Evolutionary conservation across 2,797 vertebrate species (phyloP), one percentile per base, ranked within the genome.

Genomic region (Enteromius afrohamiltoni): DNA sequence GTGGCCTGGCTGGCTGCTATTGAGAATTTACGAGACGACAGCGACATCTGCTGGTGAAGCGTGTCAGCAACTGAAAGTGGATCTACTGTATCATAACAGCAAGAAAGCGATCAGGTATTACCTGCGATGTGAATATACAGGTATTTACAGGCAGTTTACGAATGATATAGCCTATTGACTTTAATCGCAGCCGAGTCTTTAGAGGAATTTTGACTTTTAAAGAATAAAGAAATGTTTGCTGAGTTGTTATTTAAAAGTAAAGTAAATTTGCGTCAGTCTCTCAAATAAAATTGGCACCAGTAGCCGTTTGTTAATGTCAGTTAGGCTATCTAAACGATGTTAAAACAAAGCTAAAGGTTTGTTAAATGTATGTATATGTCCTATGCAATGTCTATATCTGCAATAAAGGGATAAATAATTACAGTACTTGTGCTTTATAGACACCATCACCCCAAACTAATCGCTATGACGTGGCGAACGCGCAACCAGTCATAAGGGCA

Each of bases 31-130:
- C 13, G 19, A 37, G 37, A 34, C 42, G 74, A 81, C 42, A 49
- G 42, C 21, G 42, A 49, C 69, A 51, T 51, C 79, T 49, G 42
- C 55, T 37, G 79, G 55, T 40, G 40, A 74, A 64, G 34, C 3
- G 21, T 23, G 29, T 19, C 55, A 62, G 79, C 37, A 37, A 14
- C 6, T 3, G 26, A 45, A 8, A 9, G 8, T 9, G 8, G 40
- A 40, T 6, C 37, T 40, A 40, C 37, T 8, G 6, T 40, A 1
- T 6, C 49, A n/a, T 62, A 53, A 29, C n/a, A 47, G 10, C 40
- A 73, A 34, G 68, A 31, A 80, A 58, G 14, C 10, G 60, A 58
- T 42, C 34, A 19, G 14, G n/a, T 19, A n/a, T 34, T 23, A 23
- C 6, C 26, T 16, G 21, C 26, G 26, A 49, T 31, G 21, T 21